Evolutionary conservation across 2,888 invertebrate genomes (phyloP), one percentile per base, ranked within the genome.

Genomic region (Mesochorus sp.): DNA sequence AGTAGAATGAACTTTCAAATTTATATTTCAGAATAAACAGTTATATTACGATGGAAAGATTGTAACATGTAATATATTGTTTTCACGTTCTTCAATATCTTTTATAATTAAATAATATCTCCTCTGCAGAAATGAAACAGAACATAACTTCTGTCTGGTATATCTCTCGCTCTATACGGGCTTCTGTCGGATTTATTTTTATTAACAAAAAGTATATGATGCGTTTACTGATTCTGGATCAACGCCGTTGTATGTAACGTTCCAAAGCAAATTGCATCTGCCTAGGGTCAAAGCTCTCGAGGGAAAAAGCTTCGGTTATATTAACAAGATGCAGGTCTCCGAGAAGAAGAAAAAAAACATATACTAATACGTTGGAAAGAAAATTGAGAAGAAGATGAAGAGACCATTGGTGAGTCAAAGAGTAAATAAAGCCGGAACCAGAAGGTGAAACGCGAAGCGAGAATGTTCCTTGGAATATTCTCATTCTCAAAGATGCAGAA

Each of bases 171-270:
- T 53, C 31, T 39, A 55, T 28, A 53, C 37, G 12, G 5, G 26
- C 37, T 17, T 67, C 28, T 19, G 55, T 67, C 31, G 14, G 19
- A 55, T 31, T 28, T 67, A 67, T 67, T 55, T 67, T 67, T 53
- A 53, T 44, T 37, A 31, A 62, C 28, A 31, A 62, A 62, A 62
- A n/a, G 31, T 10, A 47, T 49, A 64, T 37, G 37, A 34, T 10
- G 24, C 49, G 24, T 3, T 37, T 12, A 17, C 14, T 42, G 42
- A 12, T 14, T 26, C 47, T n/a, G 17, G 31, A 6, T 17, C 10
- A 34, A 19, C 8, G 5, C 37, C 4, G 24, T 64, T 24, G 24
- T n/a, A 24, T 24, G 64, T 64, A 49, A 64, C 51, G 49, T 49
- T 51, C 49, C 37, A 37, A 42, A 14, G 3, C 8, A 24, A 28